These are phyloP conservation scores for Microctenopoma steveboyesi DNA, from an alignment of 2,797 vertebrate species.

Conservation along the genomic window DNA sequence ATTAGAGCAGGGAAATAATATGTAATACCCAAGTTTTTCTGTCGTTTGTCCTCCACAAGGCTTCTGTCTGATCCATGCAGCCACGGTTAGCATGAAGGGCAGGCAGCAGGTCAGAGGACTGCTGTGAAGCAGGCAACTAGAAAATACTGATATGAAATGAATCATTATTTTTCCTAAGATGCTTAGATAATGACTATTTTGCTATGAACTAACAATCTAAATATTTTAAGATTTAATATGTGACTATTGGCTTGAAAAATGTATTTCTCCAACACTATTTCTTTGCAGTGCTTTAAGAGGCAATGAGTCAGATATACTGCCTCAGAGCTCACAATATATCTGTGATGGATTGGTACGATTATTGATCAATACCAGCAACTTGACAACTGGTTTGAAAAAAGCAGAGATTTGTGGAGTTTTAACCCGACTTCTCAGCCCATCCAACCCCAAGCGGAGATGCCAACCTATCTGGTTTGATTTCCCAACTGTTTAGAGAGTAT, in stretches of 20 bases:
- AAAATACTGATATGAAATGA: neutral
- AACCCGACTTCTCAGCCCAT: constrained; percentile 35
- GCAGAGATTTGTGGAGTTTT: constrained; percentile 41
- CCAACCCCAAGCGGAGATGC: constrained; percentile 8
- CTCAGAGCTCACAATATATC: constrained; percentile 51
- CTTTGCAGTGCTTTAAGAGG: constrained; percentile 39
- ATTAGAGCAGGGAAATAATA: constrained; percentile 18
- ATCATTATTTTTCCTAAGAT: neutral
- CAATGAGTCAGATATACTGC: constrained; percentile 53
- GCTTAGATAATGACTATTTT: neutral
- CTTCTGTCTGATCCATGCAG: constrained; percentile 9
- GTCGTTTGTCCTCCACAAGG: constrained; percentile 17
- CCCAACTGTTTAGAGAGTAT: neutral
- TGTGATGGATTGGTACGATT: constrained; percentile 57
- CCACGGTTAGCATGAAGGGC: constrained; percentile 13
- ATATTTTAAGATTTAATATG: constrained; percentile 12
- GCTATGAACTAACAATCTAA: constrained; percentile 4
- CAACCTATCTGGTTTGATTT: neutral
- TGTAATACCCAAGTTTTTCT: constrained; percentile 3
- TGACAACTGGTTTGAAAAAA: constrained; percentile 49
- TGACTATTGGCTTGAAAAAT: constrained; percentile 23
- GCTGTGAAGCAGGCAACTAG: neutral
- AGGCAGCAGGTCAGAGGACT: constrained; percentile 11
- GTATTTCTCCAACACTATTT: constrained; percentile 4
- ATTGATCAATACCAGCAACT: constrained; percentile 58